Evolutionary conservation across 2,113 vertebrate species (phyloP).

Genomic region (Muntiacus muntjak): DNA sequence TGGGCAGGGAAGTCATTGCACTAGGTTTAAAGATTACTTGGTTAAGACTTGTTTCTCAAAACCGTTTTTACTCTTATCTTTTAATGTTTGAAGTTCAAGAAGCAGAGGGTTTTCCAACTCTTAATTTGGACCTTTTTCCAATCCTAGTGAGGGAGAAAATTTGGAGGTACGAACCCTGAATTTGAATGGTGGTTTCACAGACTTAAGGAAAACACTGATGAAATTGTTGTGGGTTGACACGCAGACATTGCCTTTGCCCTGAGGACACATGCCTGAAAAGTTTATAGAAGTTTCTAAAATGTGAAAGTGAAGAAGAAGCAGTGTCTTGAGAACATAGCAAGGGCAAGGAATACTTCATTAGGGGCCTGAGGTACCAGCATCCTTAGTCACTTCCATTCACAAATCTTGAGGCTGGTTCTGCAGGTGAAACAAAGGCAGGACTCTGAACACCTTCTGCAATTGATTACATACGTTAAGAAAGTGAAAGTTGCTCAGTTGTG

Average conservation of each 20-base stretch:
- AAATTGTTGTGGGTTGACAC: not conserved
- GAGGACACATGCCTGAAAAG: not conserved
- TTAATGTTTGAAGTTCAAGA: not conserved
- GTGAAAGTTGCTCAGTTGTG: too few relatives aligned
- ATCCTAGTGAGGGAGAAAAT: not conserved
- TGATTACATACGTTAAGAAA: not conserved
- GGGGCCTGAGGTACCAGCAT: not conserved
- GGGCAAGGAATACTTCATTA: not conserved
- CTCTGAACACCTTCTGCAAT: not conserved
- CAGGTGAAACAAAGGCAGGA: not conserved
- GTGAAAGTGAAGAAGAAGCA: not conserved
- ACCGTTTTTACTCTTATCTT: not conserved
- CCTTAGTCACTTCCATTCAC: not conserved
- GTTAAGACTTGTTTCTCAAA: not conserved
- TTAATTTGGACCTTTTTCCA: not conserved
- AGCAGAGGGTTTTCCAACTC: not conserved
- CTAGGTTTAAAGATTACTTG: not conserved
- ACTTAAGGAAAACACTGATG: not conserved
- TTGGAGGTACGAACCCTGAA: not conserved
- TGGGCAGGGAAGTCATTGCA: not conserved
- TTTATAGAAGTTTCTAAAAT: not conserved
- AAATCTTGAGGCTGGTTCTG: not conserved
- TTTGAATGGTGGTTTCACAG: not conserved
- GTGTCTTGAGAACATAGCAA: not conserved
- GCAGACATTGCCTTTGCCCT: not conserved